Percentiles rank a stretch among this genome's conserved stretches.
phyloP scores from a whole-genome alignment of 2,888 invertebrate species.

The Morpho deidamia region DNA sequence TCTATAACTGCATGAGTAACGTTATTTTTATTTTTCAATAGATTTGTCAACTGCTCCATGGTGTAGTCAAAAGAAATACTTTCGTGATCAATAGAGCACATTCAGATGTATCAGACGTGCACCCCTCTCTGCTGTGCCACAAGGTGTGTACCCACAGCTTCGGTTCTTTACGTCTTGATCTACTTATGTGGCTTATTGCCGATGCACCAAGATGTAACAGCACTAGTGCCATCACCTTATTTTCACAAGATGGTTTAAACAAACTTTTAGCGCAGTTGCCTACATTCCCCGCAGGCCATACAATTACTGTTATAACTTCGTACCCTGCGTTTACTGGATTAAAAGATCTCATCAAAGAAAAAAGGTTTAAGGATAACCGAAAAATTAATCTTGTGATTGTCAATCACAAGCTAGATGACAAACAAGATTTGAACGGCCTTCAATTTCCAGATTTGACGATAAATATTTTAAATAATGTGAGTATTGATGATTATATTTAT shows the following conservation, averaged over 20 bases:
- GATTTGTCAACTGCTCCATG: slow-evolving; percentile 30
- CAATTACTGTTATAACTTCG: slow-evolving; percentile 32
- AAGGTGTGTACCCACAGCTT: slow-evolving; percentile 28
- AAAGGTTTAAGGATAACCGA: slow-evolving; percentile 36
- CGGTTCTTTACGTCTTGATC: slow-evolving; percentile 24
- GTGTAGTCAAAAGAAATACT: slow-evolving; percentile 26
- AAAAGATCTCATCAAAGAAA: slow-evolving; percentile 33
- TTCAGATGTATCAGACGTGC: slow-evolving; percentile 7
- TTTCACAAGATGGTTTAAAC: slow-evolving; percentile 29
- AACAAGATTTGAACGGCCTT: slow-evolving; percentile 32
- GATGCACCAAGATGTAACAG: slow-evolving; percentile 13
- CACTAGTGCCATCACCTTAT: slow-evolving; percentile 31
- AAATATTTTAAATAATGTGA: slow-evolving; percentile 22
- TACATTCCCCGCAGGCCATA: slow-evolving; percentile 28
- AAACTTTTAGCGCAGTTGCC: slow-evolving; percentile 26
- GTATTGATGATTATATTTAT: slow-evolving; percentile 7
- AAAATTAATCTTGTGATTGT: slow-evolving; percentile 37
- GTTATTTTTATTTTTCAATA: slow-evolving; percentile 10
- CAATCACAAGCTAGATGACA: slow-evolving; percentile 32
- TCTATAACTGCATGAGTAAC: not conserved
- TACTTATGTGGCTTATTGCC: slow-evolving; percentile 33
- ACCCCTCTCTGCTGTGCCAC: slow-evolving; percentile 26
- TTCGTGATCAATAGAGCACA: slow-evolving; percentile 32
- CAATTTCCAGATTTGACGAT: slow-evolving; percentile 37
- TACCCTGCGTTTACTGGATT: slow-evolving; percentile 35